Percentiles rank a stretch among this genome's conserved stretches.
phyloP scores from a whole-genome alignment of 92 coral and sea anemone species.

The Siderastrea siderea region DNA sequence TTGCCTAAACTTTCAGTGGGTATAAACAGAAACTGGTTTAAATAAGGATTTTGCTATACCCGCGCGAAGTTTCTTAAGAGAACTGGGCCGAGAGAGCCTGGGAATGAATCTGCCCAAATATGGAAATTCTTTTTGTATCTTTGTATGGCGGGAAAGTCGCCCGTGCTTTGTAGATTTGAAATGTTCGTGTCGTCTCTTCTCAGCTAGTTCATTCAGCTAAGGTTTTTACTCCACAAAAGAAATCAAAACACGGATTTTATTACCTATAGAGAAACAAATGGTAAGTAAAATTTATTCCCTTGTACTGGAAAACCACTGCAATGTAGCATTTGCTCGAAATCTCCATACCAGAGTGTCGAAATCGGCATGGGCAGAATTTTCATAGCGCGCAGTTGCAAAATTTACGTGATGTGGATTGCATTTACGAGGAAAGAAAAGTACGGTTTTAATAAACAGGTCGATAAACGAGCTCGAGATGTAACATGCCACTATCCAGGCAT shows the following conservation, averaged over 20 bases:
- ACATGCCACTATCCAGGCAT: too few species aligned
- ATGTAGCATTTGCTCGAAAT: background rate
- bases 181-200: background rate
- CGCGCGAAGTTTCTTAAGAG: too few species aligned
- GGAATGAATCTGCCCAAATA: constrained; percentile 11
- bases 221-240: background rate
- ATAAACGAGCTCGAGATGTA: too few species aligned
- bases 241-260: background rate
- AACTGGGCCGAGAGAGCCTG: background rate
- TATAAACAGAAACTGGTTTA: background rate
- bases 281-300: background rate
- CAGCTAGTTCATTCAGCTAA: background rate
- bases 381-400: too few species aligned
- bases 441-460: too few species aligned
- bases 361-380: too few species aligned
- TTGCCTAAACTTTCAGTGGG: too few species aligned
- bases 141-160: constrained; percentile 33
- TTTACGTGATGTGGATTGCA: too few species aligned
- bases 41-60: too few species aligned
- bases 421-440: too few species aligned
- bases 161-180: background rate
- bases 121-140: background rate
- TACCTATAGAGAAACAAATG: constrained; percentile 9
- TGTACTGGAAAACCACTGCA: background rate
- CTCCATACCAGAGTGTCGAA: too few species aligned